Evolutionary conservation across 2,888 invertebrate genomes (phyloP).

Genomic region (Anorthoa munda): DNA sequence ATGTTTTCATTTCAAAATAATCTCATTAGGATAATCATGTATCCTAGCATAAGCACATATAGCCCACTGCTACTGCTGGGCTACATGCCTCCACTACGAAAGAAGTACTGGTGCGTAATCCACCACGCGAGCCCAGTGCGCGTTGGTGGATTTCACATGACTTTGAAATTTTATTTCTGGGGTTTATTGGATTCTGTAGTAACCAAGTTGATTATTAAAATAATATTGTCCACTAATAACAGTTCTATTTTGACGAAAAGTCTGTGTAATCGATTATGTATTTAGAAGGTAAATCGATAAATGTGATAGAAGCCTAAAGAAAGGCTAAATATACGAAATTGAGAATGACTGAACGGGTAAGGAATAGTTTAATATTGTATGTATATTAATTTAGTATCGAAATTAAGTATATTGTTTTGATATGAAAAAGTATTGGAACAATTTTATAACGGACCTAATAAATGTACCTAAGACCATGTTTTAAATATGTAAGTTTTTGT

Average conservation of each 20-base stretch:
- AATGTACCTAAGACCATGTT: conserved; percentile 37
- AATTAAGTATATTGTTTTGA: conserved; percentile 56
- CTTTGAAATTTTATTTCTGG: too few species aligned
- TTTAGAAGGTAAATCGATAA: conserved; percentile 33
- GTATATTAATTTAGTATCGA: conserved; percentile 42
- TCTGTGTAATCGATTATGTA: conserved; percentile 17
- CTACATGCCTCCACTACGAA: too few species aligned
- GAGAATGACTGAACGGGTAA: conserved; percentile 56
- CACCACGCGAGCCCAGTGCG: too few species aligned
- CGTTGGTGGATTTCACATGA: too few species aligned
- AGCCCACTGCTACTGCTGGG: neutral
- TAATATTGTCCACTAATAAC: neutral
- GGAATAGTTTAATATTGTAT: conserved; percentile 22
- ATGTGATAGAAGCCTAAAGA: conserved; percentile 48
- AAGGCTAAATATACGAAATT: conserved; percentile 49
- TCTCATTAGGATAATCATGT: neutral
- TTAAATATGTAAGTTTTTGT: conserved; percentile 28
- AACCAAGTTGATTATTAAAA: neutral
- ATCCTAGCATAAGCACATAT: too few species aligned
- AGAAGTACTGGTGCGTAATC: too few species aligned
- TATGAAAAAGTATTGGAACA: conserved; percentile 44
- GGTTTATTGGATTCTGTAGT: too few species aligned
- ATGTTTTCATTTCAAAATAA: neutral
- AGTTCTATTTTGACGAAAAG: neutral
- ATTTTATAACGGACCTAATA: conserved; percentile 60